Evolutionary conservation across 2,888 invertebrate species (phyloP).

Genomic region (Latrodectus elegans): DNA sequence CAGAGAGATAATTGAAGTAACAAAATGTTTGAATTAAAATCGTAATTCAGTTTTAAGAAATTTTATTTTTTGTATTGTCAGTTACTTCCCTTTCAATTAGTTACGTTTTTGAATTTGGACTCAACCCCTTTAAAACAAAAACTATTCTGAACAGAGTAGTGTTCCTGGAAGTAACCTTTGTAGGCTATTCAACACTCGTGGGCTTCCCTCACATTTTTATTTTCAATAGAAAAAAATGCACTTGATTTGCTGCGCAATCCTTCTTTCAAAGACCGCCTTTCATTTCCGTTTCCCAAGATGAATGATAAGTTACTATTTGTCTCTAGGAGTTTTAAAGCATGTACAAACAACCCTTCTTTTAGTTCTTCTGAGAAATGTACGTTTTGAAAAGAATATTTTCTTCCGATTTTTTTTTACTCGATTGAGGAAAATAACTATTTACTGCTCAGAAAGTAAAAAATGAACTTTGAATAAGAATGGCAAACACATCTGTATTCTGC

Average conservation of each 20-base stretch:
- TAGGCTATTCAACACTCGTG: constrained; percentile 29
- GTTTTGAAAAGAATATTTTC: background rate
- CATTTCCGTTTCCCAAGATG: constrained; percentile 44
- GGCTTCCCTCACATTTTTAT: constrained; percentile 32
- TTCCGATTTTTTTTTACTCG: background rate
- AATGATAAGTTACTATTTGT: constrained; percentile 36
- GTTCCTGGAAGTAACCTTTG: constrained; percentile 30
- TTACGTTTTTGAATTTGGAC: background rate
- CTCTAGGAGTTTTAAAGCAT: constrained; percentile 23
- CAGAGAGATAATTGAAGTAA: too few relatives aligned
- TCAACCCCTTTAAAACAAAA: background rate
- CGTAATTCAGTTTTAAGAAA: too few relatives aligned
- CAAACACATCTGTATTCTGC: too few relatives aligned
- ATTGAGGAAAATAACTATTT: background rate
- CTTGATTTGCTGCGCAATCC: constrained; percentile 24
- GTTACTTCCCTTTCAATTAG: too few relatives aligned
- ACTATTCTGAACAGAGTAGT: constrained; percentile 14
- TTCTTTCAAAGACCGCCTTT: constrained; percentile 32
- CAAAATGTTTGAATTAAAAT: too few relatives aligned
- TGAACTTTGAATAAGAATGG: too few relatives aligned
- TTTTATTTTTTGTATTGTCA: too few relatives aligned
- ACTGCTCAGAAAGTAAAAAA: background rate
- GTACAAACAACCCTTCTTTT: background rate
- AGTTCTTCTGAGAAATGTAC: background rate
- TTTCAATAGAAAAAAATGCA: constrained; percentile 33